Percentiles rank a stretch among this genome's conserved stretches.
These are phyloP conservation scores for Cryptus viduatorius DNA, from an alignment of 2,888 invertebrate species.

Conservation along the genomic window DNA sequence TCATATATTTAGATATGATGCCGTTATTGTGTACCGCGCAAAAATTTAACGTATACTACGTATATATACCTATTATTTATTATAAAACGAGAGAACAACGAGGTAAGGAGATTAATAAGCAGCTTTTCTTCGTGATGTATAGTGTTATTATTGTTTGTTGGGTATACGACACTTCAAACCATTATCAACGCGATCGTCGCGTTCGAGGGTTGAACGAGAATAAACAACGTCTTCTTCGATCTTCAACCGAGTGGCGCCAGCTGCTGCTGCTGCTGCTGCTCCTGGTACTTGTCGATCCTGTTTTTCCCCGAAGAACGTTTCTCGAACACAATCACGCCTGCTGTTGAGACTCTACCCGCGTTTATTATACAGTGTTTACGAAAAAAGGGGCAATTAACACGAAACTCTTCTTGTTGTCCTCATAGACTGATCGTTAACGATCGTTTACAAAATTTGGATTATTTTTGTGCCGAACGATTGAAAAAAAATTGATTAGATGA, in stretches of 20 bases:
- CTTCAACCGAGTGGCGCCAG: constrained; percentile 38
- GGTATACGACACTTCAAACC: neutral
- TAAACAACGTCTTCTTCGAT: constrained; percentile 37
- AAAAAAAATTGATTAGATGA: too few species aligned
- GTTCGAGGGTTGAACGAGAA: constrained; percentile 30
- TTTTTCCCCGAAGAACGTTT: constrained; percentile 27
- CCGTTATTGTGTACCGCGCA: constrained; percentile 29
- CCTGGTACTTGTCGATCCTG: constrained; percentile 13
- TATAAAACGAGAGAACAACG: neutral
- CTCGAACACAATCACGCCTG: constrained; percentile 23
- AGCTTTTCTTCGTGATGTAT: neutral
- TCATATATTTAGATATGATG: constrained; percentile 58
- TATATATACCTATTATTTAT: neutral
- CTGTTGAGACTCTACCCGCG: constrained; percentile 18
- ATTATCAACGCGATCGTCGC: constrained; percentile 33
- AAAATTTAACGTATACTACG: too few species aligned
- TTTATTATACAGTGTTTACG: constrained; percentile 6
- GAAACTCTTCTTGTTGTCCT: neutral
- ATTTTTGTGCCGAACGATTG: neutral
- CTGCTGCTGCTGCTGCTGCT: constrained; percentile 49
- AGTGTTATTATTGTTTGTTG: neutral
- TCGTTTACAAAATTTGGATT: neutral
- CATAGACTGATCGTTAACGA: neutral
- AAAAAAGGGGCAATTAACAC: neutral
- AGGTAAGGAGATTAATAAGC: neutral